Base-by-base conservation (phyloP, 2,888 invertebrate species). In the Acleris literana region DNA sequence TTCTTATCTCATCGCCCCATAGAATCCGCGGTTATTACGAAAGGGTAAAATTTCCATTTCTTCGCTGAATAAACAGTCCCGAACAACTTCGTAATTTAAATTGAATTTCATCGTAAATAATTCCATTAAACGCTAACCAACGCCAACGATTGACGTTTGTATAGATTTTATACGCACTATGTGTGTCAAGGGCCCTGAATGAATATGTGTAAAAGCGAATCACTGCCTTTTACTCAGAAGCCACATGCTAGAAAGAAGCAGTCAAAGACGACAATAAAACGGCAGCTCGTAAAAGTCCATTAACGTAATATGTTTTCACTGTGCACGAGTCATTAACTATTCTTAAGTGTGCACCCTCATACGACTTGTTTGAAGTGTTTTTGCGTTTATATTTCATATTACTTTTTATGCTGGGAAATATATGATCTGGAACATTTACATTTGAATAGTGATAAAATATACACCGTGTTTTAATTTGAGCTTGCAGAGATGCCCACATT, bases 31-130 rank as follows among this genome's bases (percentile, higher is more conserved):
- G 53, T 53, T 64, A 48, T 58, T 64, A 59, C 48, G 58, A 39
- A 64, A 54, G 58, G 53, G 64, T 64, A 54, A 55, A 53, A 59
- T 64, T 59, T 52, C 53, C 58, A 54, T 64, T 64, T 22, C 39
- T 46, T 59, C 58, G 39, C 64, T 59, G 53, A 54, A 59, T 54
- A 64, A 54, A 64, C 58, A 64, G 22, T 46, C 9, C 17, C 39
- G 13, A 55, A 54, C 33, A 39, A 49, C 51, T 33, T 17, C 39
- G 25, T 49, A 33, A 55, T 63, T 63, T 49, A 63, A 55, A 55
- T 55, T 63, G 55, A 48, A 63, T 39, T 63, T 49, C 54, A 22
- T 55, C 54, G 17, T 48, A 49, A 39, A 62, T 39, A 55, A 57
- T 49, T 49, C 49, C 9, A 20, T 49, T 49, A 49, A 49, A 49